phyloP scores from a whole-genome alignment of 2,797 vertebrate species.

The Vespertilio murinus region DNA sequence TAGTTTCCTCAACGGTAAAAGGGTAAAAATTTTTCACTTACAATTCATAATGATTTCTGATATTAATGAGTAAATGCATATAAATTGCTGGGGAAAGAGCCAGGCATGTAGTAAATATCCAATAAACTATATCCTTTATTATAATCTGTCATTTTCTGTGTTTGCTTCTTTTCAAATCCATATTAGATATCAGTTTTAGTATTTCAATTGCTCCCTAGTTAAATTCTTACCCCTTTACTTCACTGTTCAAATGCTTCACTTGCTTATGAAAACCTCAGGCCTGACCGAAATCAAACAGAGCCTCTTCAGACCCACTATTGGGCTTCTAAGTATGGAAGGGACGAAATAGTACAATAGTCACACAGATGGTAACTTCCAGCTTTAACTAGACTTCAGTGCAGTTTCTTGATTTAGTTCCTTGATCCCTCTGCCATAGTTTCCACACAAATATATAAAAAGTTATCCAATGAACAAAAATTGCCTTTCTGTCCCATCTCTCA shows the following conservation, averaged over 20 bases:
- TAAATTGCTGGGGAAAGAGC: neutral
- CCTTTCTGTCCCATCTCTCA: neutral
- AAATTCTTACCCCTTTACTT: neutral
- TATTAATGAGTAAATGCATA: neutral
- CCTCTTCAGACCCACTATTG: neutral
- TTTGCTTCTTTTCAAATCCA: neutral
- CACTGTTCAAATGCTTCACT: neutral
- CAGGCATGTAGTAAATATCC: neutral
- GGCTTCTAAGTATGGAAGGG: neutral
- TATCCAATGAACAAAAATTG: neutral
- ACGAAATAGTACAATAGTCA: neutral
- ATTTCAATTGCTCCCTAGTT: neutral
- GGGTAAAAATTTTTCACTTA: neutral
- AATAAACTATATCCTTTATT: neutral
- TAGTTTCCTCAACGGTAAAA: conserved; percentile 1
- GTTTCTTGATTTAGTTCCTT: neutral
- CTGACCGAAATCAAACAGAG: neutral
- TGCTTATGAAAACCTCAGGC: neutral
- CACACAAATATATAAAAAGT: neutral
- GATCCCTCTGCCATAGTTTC: neutral
- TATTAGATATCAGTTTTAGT: neutral
- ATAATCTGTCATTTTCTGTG: neutral
- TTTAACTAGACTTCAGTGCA: neutral
- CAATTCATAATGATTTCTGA: neutral
- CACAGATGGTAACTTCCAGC: neutral